Evolutionary conservation across 2,888 invertebrate species (phyloP), one percentile per base, ranked within the genome.

Genomic region (Mythimna pallens): DNA sequence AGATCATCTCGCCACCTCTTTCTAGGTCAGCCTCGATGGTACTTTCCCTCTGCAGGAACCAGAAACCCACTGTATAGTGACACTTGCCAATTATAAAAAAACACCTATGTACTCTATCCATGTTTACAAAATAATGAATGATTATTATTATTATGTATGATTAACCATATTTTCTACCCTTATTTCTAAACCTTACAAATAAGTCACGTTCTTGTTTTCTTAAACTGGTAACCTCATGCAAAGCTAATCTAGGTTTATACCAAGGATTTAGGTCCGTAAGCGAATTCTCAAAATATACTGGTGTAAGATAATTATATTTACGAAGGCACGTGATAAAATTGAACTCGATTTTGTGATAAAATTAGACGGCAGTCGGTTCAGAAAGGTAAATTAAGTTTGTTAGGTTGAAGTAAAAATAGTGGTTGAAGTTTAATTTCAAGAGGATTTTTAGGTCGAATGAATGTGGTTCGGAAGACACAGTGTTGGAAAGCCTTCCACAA

Each of bases 271-370:
- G 69, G 25, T 36, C 4, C 20, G 59, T 73, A 78, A 72, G 82
- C 47, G 66, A 82, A 67, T 70, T 69, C 67, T 73, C 64, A 50
- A 73, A 78, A 82, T 70, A 69, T 50, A 69, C 65, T 59, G 64
- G 57, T 69, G 10, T 63, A 47, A 76, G 72, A 73, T 80, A 76
- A 83, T 83, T 80, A 59, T 63, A 80, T 83, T 83, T 73, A 70
- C 70, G 61, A 70, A 65, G 54, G 64, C 71, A 47, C 57, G 63
- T 70, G 71, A 66, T 81, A 58, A 76, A 66, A 55, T 73, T 63
- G 65, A 70, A 70, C 47, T 47, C 69, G 34, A 69, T 57, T 54
- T 47, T 47, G 57, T 43, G 40, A 63, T 81, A 58, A 70, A 63
- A 65, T 82, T 78, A 59, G 65, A 62, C 8, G 20, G 34, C 9